Evolutionary conservation across 2,113 vertebrate species (phyloP).

Genomic region (Todiramphus saurophagus): DNA sequence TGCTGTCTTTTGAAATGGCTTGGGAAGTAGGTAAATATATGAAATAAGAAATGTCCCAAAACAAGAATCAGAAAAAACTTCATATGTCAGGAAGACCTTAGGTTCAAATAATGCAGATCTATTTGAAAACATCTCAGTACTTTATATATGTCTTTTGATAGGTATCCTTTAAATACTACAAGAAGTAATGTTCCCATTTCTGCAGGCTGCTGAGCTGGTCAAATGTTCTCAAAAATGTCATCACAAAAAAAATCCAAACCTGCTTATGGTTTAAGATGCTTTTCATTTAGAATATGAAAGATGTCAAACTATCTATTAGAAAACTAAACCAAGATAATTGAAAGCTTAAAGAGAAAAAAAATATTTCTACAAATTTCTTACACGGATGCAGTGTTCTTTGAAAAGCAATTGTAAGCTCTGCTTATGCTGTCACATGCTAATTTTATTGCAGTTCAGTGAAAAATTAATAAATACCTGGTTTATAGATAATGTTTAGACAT

Average conservation of each 20-base stretch:
- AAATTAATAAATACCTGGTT: background rate
- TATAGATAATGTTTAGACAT: background rate
- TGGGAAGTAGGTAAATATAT: background rate
- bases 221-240: background rate
- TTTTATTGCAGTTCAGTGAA: background rate
- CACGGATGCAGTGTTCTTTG: background rate
- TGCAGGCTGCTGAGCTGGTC: background rate
- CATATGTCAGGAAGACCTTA: background rate
- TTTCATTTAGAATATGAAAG: background rate
- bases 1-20: background rate
- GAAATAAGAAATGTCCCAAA: background rate
- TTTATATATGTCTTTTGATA: background rate
- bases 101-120: background rate
- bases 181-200: background rate
- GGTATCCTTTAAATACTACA: background rate
- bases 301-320: background rate
- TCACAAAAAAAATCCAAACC: background rate
- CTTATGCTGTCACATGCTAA: background rate
- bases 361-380: background rate
- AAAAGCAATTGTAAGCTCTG: background rate
- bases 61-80: background rate
- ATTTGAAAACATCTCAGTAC: no score
- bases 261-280: background rate
- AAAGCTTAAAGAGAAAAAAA: background rate
- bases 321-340: background rate